Evolutionary conservation across 2,888 invertebrate genomes (phyloP).

Genomic region (Diaphora mendica): DNA sequence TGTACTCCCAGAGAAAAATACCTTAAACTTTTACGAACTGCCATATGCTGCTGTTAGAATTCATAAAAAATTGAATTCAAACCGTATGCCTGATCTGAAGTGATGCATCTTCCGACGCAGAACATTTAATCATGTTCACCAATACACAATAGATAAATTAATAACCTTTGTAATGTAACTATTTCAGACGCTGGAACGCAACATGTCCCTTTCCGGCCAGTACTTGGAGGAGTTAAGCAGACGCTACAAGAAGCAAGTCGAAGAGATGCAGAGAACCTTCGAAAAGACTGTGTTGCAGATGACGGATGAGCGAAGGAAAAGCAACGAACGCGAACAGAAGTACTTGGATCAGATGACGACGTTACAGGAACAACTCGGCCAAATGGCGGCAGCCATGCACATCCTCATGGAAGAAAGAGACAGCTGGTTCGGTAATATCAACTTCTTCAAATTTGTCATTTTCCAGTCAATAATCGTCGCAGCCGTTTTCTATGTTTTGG

Average conservation of each 20-base stretch:
- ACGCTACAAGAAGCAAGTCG: slow-evolving; percentile 98
- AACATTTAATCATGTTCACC: background rate
- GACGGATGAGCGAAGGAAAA: slow-evolving; percentile 90
- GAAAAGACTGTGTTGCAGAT: slow-evolving; percentile 92
- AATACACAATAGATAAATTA: background rate
- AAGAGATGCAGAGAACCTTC: slow-evolving; percentile 95
- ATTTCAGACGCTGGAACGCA: slow-evolving; percentile 94
- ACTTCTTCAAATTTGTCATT: slow-evolving; percentile 84
- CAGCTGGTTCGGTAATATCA: slow-evolving; percentile 88
- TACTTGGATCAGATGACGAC: slow-evolving; percentile 92
- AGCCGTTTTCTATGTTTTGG: slow-evolving; percentile 83
- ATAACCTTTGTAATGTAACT: background rate
- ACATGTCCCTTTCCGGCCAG: slow-evolving; percentile 98
- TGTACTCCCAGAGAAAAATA: background rate
- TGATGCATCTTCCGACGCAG: background rate
- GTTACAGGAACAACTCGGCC: slow-evolving; percentile 88
- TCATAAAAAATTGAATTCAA: too few relatives aligned
- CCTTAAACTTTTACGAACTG: background rate
- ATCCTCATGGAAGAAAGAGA: slow-evolving; percentile 87
- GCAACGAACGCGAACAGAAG: slow-evolving; percentile 91
- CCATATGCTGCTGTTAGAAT: background rate
- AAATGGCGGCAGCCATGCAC: slow-evolving; percentile 87
- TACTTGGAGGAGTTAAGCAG: slow-evolving; percentile 98
- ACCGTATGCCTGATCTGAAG: background rate
- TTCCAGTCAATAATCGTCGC: slow-evolving; percentile 81